Evolutionary conservation across 2,113 vertebrate species (phyloP), one percentile per base, ranked within the genome.

Genomic region (Rallus limicola): DNA sequence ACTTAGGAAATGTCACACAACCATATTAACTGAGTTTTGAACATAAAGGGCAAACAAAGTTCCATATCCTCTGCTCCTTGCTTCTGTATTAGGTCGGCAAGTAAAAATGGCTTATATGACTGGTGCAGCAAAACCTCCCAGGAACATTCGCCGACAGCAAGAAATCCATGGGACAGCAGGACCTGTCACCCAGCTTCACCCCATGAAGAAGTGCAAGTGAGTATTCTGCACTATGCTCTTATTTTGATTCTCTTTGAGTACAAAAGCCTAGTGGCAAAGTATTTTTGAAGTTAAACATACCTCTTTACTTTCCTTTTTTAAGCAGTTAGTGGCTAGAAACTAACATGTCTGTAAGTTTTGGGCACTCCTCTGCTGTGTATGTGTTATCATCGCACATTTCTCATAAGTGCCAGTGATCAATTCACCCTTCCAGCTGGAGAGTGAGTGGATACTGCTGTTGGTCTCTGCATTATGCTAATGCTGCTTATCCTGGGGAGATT

Each of bases 91-190:
- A 99, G 99, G 98, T 40, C 97, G 98, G 53, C 98, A 98, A 97
- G 98, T 98, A 93, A 99, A 99, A 98, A 97, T 99, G 98, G 98
- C 98, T 53, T 99, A 98, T 72, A 79, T 99, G 87, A 97, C 98
- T 44, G 95, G 97, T 62, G 97, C 97, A 95, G 98, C 98, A 93
- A 99, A 99, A 96, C 98, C 98, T 76, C 98, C 98, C 29, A 98
- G 98, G 92, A 94, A 96, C 38, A 83, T 98, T 82, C 97, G 98
- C 59, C 97, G 97, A 69, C 77, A 59, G 92, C 98, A 99, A 91
- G 98, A 98, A 95, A 97, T 98, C 65, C 95, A 98, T 42, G 97
- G 98, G 42, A 98, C 98, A 68, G 97, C 97, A 53, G 94, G 92
- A 33, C 65, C 94, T 36, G 67, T 89, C 74, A 70, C 83, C 68